Evolutionary conservation across 2,113 vertebrate species (phyloP).

Genomic region (Rana temporaria): DNA sequence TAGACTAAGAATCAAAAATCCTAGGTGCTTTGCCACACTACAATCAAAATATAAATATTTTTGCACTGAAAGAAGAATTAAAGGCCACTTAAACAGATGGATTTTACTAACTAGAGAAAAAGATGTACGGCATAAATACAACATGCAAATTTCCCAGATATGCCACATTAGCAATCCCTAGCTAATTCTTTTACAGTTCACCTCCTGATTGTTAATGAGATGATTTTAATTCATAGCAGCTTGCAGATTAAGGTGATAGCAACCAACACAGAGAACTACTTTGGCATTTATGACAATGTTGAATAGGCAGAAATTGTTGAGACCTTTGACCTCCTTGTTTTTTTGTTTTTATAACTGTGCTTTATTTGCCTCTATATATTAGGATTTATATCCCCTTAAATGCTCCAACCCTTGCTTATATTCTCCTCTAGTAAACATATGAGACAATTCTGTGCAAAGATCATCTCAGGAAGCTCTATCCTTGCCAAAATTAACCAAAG

Average conservation of each 20-base stretch:
- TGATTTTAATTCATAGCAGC: not conserved
- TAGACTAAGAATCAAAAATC: too few relatives aligned
- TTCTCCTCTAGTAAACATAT: too few relatives aligned
- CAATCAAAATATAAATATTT: conserved; percentile 3
- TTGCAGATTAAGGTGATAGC: not conserved
- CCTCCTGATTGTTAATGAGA: not conserved
- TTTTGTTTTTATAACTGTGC: too few relatives aligned
- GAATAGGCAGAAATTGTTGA: too few relatives aligned
- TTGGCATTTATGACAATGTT: too few relatives aligned
- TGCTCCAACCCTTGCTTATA: too few relatives aligned
- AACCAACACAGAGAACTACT: not conserved
- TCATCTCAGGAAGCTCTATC: too few relatives aligned
- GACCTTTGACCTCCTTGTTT: too few relatives aligned
- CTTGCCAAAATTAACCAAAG: too few relatives aligned
- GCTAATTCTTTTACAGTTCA: not conserved
- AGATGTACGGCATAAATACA: not conserved
- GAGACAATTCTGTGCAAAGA: too few relatives aligned
- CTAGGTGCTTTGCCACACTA: not conserved
- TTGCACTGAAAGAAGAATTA: not conserved
- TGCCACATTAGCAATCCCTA: not conserved
- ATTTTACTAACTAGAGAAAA: not conserved
- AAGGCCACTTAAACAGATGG: conserved; percentile 4
- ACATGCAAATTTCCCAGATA: conserved; percentile 12
- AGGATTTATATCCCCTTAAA: too few relatives aligned
- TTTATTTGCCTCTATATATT: too few relatives aligned